Percentiles rank a stretch among this genome's conserved stretches.
phyloP scores from a whole-genome alignment of 2,113 vertebrate species.

The Nothobranchius furzeri region DNA sequence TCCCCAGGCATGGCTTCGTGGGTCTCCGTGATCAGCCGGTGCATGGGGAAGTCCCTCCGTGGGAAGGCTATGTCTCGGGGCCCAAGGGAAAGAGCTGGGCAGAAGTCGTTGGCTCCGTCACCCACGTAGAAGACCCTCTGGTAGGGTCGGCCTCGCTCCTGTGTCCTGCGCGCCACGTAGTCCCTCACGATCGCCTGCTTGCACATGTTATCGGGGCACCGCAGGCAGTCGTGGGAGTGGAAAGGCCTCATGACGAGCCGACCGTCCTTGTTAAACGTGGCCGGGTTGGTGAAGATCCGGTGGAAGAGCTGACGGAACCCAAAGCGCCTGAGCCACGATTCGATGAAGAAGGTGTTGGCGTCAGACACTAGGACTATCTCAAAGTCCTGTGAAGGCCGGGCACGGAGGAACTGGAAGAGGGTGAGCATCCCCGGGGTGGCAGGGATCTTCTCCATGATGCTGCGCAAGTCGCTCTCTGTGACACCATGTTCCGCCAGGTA shows the following conservation, averaged over 20 bases:
- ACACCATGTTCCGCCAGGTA: slow-evolving; percentile 91
- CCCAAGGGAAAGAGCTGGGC: slow-evolving; percentile 82
- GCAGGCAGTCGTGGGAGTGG: slow-evolving; percentile 88
- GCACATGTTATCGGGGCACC: slow-evolving; percentile 95
- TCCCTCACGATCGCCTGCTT: slow-evolving; percentile 88
- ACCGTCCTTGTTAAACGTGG: slow-evolving; percentile 85
- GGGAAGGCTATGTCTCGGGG: slow-evolving; percentile 88
- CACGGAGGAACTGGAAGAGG: slow-evolving; percentile 88
- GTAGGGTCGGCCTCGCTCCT: slow-evolving; percentile 83
- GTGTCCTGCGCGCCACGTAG: slow-evolving; percentile 84
- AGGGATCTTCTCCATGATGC: slow-evolving; percentile 87
- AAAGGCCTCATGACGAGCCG: slow-evolving; percentile 87
- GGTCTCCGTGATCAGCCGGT: slow-evolving; percentile 86
- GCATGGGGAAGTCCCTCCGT: slow-evolving; percentile 90
- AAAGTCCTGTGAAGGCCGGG: slow-evolving; percentile 83
- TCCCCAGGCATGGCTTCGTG: slow-evolving; percentile 83
- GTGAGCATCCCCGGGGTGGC: slow-evolving; percentile 87
- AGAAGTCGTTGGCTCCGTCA: slow-evolving; percentile 97
- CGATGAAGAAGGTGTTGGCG: slow-evolving; percentile 91
- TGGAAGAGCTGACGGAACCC: slow-evolving; percentile 85
- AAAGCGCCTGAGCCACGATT: slow-evolving; percentile 81
- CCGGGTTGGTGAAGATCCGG: slow-evolving; percentile 90
- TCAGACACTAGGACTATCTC: slow-evolving; percentile 93
- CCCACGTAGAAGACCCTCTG: slow-evolving; percentile 91
- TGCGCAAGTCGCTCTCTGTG: slow-evolving; percentile 80